Evolutionary conservation across 2,888 invertebrate genomes (phyloP), one percentile per base, ranked within the genome.

Genomic region (Dasypolia templi): DNA sequence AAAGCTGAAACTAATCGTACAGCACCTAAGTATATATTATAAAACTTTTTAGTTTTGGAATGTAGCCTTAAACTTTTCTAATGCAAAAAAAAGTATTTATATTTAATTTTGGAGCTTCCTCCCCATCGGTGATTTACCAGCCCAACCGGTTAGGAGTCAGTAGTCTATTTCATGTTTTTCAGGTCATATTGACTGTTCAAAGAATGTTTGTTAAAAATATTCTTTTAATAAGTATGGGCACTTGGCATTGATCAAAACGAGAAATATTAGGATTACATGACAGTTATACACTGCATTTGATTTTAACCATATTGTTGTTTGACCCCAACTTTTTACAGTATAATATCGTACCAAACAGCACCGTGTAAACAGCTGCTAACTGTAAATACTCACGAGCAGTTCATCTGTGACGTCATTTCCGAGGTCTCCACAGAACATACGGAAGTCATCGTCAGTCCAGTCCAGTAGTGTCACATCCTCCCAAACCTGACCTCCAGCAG

Each of bases 321-420:
- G n/a, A 6, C 17, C 22, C n/a, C 17, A 49, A 46, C 17, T n/a
- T 32, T 44, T n/a, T 22, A 63, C 22, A 4, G 29, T 32, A n/a
- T 11, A 64, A 32, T 63, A 46, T 32, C 9, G 6, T 26, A 61
- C 19, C 19, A 7, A 14, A 44, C 26, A 22, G 29, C 22, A 14
- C 22, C 9, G 14, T 63, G 22, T 63, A 2, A 44, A 14, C 4
- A 29, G 22, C 29, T 11, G n/a, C n/a, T 64, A 32, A 35, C 51
- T 35, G 17, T 22, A 9, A 59, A 65, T 69, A 89, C 93, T 91
- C 17, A 96, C 96, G n/a, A 99, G 96, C 77, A 99, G 97, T 93
- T 99, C 99, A 91, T 99, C 99, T 0, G 99, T 99, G 39, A 99
- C 99, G 93, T 99, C 99, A 93, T 99, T 99, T 26, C 99, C 99